Conservation (phyloP, 2,113 vertebrate genomes). For the Chloroceryle aenea region DNA sequence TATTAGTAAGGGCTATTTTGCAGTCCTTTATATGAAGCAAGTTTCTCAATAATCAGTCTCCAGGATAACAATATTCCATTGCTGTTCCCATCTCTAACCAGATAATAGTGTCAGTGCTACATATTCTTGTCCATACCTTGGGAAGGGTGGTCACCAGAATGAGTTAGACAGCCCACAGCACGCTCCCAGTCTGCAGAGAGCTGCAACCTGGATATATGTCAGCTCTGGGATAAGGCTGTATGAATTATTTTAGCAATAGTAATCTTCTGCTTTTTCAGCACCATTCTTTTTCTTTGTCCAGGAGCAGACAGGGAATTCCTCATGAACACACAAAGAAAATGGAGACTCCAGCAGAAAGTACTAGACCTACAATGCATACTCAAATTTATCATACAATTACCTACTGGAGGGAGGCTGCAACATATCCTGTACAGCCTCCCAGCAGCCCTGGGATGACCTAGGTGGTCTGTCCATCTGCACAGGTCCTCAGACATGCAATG, state of each 20-base stretch:
- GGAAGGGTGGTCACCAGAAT: neutral
- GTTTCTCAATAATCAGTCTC: neutral
- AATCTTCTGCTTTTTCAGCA: neutral
- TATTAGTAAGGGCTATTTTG: neutral
- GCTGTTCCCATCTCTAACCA: neutral
- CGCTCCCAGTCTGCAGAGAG: neutral
- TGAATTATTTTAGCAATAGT: neutral
- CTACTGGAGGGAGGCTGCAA: neutral
- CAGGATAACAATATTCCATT: neutral
- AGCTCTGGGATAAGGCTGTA: neutral
- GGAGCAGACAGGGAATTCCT: neutral
- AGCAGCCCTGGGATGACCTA: neutral
- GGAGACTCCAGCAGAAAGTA: neutral
- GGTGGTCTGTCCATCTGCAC: neutral
- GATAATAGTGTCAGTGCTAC: neutral
- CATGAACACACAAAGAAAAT: neutral
- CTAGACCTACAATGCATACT: neutral
- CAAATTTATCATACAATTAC: neutral
- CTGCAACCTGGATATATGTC: neutral
- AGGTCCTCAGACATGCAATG: neutral
- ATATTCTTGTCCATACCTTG: neutral
- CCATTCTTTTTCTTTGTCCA: neutral
- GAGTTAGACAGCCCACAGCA: neutral
- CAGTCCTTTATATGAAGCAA: neutral
- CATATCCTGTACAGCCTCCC: accelerated